Base-by-base conservation (phyloP, 2,113 vertebrate genomes). In the Podarcis raffonei region DNA sequence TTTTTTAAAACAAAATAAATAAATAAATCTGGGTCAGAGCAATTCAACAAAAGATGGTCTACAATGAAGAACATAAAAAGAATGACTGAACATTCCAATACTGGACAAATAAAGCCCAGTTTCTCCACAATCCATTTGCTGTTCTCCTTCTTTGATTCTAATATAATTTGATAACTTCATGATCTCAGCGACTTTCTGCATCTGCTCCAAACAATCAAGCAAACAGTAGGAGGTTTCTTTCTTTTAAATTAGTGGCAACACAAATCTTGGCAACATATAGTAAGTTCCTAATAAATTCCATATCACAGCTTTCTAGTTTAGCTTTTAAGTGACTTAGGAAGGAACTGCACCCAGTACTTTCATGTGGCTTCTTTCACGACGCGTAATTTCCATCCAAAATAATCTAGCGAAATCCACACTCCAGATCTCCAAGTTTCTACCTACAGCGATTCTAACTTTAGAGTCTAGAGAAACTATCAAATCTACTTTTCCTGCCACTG, bases 401-500 rank as follows among this genome's bases (percentile, higher is more conserved):
- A 68, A 79, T 80, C 89, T 65, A 87, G 77, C 57, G 82, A 89
- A 84, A n/a, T 39, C 8, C 87, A 82, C 53, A 65, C 6, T 87
- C 89, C 83, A 82, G 89, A 89, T 18, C 6, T 15, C n/a, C 57
- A 32, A 0, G 27, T 42, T 83, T 84, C 74, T 37, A 84, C 3
- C 37, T 57, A 81, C 59, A 78, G 8, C 85, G 77, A 87, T 81
- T 8, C 9, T 3, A 79, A 85, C 83, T 84, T 59, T 77, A 42
- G 25, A 89, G 90, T 84, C 65, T 77, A 42, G 25, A 89, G 90
- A 76, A 62, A 57, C 42, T 8, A 86, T 2, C 9, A 57, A 89
- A 27, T 77, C 84, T 6, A 13, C 75, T 92, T 92, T 85, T 89
- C 74, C 32, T 92, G 57, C 71, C 69, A 68, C 15, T 79, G 68